Conservation (phyloP, 2,113 vertebrate genomes). For the Coptodon bakossiorum region DNA sequence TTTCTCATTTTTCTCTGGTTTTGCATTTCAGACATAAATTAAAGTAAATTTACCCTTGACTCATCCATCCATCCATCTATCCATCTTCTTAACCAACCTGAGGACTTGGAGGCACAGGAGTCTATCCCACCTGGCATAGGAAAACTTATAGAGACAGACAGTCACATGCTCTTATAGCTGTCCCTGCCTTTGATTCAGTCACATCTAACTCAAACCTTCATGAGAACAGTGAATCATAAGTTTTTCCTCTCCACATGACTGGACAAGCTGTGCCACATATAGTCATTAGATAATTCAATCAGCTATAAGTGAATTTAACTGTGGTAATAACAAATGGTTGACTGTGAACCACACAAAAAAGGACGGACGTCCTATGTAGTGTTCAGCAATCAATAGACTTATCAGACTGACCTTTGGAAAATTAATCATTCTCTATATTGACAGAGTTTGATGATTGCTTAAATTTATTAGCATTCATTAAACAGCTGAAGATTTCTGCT, state of each 20-base stretch:
- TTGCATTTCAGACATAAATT: background rate
- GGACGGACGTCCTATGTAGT: background rate
- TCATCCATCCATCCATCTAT: accelerated
- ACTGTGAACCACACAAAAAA: background rate
- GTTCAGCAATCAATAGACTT: background rate
- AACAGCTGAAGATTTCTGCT: background rate
- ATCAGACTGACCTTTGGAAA: background rate
- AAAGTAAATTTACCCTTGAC: background rate
- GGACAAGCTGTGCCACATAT: background rate
- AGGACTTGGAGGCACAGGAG: background rate
- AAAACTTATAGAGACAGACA: background rate
- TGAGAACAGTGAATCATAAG: background rate
- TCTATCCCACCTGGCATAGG: background rate
- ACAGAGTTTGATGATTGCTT: background rate
- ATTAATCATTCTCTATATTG: background rate
- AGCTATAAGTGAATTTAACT: background rate
- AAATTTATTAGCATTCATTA: background rate
- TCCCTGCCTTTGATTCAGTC: background rate
- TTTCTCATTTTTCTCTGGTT: background rate
- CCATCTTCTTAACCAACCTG: background rate
- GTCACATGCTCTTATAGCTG: background rate
- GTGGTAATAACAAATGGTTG: background rate
- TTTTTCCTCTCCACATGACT: conserved; percentile 8
- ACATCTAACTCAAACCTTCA: background rate
- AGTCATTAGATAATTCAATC: background rate